Percentiles rank a stretch among this genome's conserved stretches.
These are phyloP conservation scores for Erynnis tages DNA, from an alignment of 2,888 invertebrate species.

Conservation along the genomic window DNA sequence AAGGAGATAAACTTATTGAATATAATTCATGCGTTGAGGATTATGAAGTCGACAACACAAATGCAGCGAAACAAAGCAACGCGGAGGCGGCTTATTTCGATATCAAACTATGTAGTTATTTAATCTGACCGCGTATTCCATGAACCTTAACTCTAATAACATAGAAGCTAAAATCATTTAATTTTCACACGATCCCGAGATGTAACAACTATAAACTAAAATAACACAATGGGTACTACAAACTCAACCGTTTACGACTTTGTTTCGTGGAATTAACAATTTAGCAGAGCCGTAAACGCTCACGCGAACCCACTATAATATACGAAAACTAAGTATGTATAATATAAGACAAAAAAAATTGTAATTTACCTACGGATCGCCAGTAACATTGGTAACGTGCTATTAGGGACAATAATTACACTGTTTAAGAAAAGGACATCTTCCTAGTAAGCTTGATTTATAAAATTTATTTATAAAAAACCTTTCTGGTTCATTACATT, in stretches of 20 bases:
- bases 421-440: too few relatives aligned
- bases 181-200: background rate
- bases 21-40: slow-evolving; percentile 15
- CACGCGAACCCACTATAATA: slow-evolving; percentile 48
- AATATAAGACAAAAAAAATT: slow-evolving; percentile 18
- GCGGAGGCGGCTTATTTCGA: slow-evolving; percentile 45
- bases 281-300: slow-evolving; percentile 63
- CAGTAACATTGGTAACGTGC: slow-evolving; percentile 12
- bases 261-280: slow-evolving; percentile 67
- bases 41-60: slow-evolving; percentile 15
- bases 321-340: too few relatives aligned
- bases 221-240: slow-evolving; percentile 54
- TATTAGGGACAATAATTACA: background rate
- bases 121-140: background rate
- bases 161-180: slow-evolving; percentile 1
- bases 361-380: slow-evolving; percentile 8
- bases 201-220: slow-evolving; percentile 42
- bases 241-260: slow-evolving; percentile 56
- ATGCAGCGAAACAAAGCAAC: slow-evolving; percentile 14
- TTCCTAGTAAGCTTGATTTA: too few relatives aligned
- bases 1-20: background rate
- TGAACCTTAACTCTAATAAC: background rate
- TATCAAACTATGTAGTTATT: slow-evolving; percentile 14
- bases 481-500: too few relatives aligned
- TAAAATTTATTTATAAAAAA: too few relatives aligned